These are phyloP conservation scores for Polymixis lichenea DNA, from an alignment of 2,888 invertebrate genomes.

Conservation along the genomic window DNA sequence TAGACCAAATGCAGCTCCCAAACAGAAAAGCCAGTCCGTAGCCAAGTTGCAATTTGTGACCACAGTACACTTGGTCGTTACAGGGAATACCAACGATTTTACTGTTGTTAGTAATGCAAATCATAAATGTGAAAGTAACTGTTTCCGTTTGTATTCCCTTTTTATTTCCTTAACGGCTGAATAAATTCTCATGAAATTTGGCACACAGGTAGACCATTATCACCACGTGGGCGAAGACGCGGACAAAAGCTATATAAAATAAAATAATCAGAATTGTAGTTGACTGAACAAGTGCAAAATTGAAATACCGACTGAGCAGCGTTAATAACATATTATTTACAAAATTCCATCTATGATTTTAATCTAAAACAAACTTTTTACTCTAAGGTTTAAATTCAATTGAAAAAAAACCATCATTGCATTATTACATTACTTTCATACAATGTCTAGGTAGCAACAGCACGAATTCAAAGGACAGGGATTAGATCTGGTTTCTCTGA, in stretches of 20 bases:
- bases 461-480: conserved; percentile 6
- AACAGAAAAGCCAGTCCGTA: conserved; percentile 68
- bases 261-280: background rate
- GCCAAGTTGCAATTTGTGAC: conserved; percentile 63
- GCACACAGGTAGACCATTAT: too few species aligned
- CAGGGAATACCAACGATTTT: background rate
- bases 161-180: background rate
- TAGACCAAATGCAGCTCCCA: conserved; percentile 72
- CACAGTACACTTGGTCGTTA: conserved; percentile 50
- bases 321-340: too few species aligned
- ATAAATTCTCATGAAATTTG: background rate
- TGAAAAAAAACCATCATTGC: background rate
- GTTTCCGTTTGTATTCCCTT: background rate
- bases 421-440: background rate
- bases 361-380: background rate
- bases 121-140: background rate
- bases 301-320: background rate
- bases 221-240: too few species aligned
- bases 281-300: background rate
- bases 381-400: background rate
- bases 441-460: background rate
- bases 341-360: background rate
- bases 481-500: conserved; percentile 27
- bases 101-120: background rate
- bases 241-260: background rate